Base-by-base conservation (phyloP, 1,140 invertebrate genomes). In the Uloborus diversus region DNA sequence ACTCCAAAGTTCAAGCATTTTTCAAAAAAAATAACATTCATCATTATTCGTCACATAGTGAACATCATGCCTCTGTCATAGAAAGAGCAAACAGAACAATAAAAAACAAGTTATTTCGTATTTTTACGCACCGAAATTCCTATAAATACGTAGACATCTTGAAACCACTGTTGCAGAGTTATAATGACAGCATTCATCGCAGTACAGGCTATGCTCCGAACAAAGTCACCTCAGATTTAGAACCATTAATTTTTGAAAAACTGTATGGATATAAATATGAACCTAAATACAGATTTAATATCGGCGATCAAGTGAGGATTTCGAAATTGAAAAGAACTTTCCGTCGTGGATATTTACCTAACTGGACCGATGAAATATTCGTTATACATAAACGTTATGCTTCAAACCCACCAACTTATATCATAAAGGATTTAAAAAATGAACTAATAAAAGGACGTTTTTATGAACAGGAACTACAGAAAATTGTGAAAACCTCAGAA, bases 71-170 rank as follows among this genome's bases (percentile, higher is more conserved):
- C 84, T 86, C 86, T n/a, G 84, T 88, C 59, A 84, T 85, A 42
- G 88, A 89, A 84, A 59, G 88, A 71, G 86, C 88, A 62, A 88
- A 87, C 82, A 81, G 86, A 80, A 89, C 87, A 33, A 73, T 89
- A 64, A 89, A 88, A 85, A 79, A 68, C 23, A 86, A 84, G 81
- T 84, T 89, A 75, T 89, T 82, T 80, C 85, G 84, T 64, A 86
- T 81, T 28, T 88, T 89, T 79, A 86, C 85, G 82, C 68, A 84
- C 57, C 78, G 84, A 25, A 86, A 86, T 7, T 85, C 82, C 28
- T 85, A 87, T 70, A 85, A 85, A 59, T 89, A 86, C 84, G 73
- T 86, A 1, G 69, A 86, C 80, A 84, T 85, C 13, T 82, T 88
- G 56, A 62, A 78, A 28, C 69, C 86, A 80, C 84, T 85, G 11